Conservation (phyloP, 2,113 vertebrate genomes). For the Mixornis gularis region DNA sequence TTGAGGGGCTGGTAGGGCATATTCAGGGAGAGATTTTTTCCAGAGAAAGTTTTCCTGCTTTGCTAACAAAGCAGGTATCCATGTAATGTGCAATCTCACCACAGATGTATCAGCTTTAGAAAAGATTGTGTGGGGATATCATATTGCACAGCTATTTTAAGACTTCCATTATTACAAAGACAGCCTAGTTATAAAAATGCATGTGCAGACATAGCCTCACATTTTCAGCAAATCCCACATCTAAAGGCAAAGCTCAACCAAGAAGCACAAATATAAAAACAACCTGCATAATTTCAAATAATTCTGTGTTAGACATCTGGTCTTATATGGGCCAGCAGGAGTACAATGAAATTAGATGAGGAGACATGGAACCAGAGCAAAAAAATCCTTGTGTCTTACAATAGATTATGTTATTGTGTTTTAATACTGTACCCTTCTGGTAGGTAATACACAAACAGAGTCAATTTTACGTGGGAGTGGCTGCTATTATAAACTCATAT, state of each 20-base stretch:
- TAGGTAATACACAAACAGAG: background rate
- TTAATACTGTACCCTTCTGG: background rate
- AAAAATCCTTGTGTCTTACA: background rate
- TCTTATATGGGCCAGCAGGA: background rate
- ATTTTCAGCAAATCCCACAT: background rate
- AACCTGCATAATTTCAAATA: background rate
- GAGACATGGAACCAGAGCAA: background rate
- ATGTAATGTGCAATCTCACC: background rate
- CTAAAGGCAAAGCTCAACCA: background rate
- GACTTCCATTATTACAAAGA: conserved; percentile 36
- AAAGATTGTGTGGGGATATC: conserved; percentile 24
- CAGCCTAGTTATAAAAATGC: conserved; percentile 15
- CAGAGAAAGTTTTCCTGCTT: background rate
- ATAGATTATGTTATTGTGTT: background rate
- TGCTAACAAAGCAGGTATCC: background rate
- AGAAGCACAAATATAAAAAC: background rate
- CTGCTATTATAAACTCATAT: background rate
- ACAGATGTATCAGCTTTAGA: conserved; percentile 40
- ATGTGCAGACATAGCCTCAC: conserved; percentile 6
- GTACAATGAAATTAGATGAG: background rate
- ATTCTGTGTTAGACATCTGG: background rate
- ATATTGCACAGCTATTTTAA: conserved; percentile 54
- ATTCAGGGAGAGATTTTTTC: background rate
- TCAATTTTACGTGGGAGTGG: background rate
- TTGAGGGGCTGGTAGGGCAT: rapidly evolving